phyloP scores from a whole-genome alignment of 2,888 invertebrate species.

The Drosophila ustulata region DNA sequence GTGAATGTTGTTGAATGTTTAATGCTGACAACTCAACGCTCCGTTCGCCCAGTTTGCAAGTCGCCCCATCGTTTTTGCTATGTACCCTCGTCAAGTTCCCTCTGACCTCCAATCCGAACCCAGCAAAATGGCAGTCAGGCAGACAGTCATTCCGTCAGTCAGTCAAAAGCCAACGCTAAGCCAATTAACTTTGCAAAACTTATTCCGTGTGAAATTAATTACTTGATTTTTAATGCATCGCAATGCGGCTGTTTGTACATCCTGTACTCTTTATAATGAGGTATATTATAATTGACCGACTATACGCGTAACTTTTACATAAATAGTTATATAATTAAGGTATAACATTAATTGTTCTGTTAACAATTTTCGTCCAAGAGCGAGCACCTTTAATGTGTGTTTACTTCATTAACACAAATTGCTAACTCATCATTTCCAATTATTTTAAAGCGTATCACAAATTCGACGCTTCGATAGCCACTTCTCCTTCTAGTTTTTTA shows the following conservation, averaged over 20 bases:
- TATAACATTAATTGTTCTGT: too few species aligned
- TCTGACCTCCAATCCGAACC: slow-evolving; percentile 6
- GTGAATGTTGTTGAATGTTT: slow-evolving; percentile 58
- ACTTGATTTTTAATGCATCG: slow-evolving; percentile 60
- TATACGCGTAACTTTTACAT: neutral
- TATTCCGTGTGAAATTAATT: slow-evolving; percentile 78
- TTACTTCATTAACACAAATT: too few species aligned
- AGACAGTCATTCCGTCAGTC: slow-evolving; percentile 13
- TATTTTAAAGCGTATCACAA: neutral
- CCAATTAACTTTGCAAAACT: slow-evolving; percentile 75
- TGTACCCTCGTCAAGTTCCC: neutral
- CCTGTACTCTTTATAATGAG: neutral
- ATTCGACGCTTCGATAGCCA: neutral
- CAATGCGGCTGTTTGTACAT: slow-evolving; percentile 21
- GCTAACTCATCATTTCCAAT: neutral
- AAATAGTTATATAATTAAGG: too few species aligned
- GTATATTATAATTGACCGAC: neutral
- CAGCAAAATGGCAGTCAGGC: neutral
- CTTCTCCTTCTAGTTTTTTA: slow-evolving; percentile 3
- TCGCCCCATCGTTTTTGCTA: neutral
- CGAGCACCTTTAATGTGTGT: too few species aligned
- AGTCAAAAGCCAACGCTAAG: slow-evolving; percentile 66
- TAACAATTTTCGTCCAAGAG: too few species aligned
- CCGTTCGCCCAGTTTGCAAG: neutral
- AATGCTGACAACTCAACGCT: slow-evolving; percentile 52